Conservation (phyloP, 2,113 vertebrate genomes). For the Hyperoodon ampullatus region DNA sequence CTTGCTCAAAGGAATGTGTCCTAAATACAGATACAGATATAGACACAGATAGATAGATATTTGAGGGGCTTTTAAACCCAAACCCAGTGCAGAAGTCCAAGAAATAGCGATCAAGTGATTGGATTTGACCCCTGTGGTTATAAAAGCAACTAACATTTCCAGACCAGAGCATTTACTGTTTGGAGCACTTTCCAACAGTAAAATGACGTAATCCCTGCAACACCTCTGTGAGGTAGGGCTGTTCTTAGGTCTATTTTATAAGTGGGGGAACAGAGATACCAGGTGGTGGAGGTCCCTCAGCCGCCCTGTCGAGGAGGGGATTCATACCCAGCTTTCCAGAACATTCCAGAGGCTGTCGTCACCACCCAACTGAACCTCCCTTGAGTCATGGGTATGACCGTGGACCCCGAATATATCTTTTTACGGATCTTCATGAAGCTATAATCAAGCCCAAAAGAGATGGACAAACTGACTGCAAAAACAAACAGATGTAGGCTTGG, state of each 20-base stretch:
- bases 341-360: background rate
- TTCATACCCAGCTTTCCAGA: background rate
- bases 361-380: fast-evolving
- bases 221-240: background rate
- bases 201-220: background rate
- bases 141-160: no score
- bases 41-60: background rate
- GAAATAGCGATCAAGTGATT: fast-evolving
- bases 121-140: background rate
- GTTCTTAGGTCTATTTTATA: no score
- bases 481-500: background rate
- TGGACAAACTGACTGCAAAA: background rate
- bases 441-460: background rate
- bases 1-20: background rate
- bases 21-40: background rate
- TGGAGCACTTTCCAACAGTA: background rate
- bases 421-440: background rate
- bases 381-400: background rate
- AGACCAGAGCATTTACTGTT: background rate
- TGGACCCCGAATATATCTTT: background rate
- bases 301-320: background rate
- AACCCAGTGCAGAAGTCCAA: background rate
- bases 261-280: background rate
- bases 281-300: background rate
- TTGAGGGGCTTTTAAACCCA: background rate